Conservation (phyloP, 2,888 invertebrate genomes). For the Quadriops clusia region DNA sequence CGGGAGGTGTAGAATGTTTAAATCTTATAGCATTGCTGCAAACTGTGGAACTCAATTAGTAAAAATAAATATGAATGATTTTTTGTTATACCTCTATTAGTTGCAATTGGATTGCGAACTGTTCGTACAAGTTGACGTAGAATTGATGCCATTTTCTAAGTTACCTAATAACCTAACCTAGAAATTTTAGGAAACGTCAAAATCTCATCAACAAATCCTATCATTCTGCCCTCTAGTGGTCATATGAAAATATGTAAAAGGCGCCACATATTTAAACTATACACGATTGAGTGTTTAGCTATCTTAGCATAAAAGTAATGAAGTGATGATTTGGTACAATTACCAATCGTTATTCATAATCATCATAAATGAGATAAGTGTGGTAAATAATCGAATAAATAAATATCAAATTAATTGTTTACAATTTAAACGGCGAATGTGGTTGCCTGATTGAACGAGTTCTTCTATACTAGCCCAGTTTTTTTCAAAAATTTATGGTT, state of each 20-base stretch:
- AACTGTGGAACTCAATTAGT: constrained; percentile 10
- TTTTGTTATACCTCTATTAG: constrained; percentile 18
- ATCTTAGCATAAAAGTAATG: too few relatives aligned
- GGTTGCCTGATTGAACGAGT: too few relatives aligned
- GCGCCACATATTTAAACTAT: too few relatives aligned
- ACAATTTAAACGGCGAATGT: too few relatives aligned
- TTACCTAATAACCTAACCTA: constrained; percentile 14
- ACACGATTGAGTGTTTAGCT: too few relatives aligned
- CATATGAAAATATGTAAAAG: too few relatives aligned
- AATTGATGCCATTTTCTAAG: constrained; percentile 21
- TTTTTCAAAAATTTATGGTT: too few relatives aligned
- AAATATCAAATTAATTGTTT: neutral
- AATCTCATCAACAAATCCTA: constrained; percentile 1
- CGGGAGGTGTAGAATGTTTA: constrained; percentile 16
- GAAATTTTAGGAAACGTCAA: constrained; percentile 13
- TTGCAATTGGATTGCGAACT: constrained; percentile 16
- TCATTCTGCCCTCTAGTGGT: constrained; percentile 6
- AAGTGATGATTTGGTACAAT: too few relatives aligned
- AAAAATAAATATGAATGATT: constrained; percentile 2
- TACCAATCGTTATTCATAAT: too few relatives aligned
- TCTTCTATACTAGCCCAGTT: too few relatives aligned
- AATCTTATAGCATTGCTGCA: constrained; percentile 17
- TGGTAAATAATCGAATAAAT: neutral
- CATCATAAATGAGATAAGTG: too few relatives aligned
- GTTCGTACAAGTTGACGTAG: constrained; percentile 20